phyloP scores from a whole-genome alignment of 2,113 vertebrate species.

The Pseudopipra pipra region DNA sequence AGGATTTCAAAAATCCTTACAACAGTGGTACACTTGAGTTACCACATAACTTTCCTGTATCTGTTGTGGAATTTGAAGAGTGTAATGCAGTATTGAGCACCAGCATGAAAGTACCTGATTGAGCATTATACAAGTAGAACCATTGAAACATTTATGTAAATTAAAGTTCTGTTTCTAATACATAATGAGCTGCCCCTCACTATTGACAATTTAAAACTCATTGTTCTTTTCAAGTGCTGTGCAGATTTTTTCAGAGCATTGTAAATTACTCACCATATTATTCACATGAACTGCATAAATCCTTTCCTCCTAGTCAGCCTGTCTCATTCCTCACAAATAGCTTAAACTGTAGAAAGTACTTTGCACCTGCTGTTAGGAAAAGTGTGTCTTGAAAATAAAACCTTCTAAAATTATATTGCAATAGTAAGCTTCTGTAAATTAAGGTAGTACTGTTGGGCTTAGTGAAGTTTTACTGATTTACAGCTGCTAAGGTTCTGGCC shows the following conservation, averaged over 20 bases:
- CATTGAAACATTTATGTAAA: not conserved
- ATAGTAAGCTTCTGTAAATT: not conserved
- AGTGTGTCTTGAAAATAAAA: not conserved
- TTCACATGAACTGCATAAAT: not conserved
- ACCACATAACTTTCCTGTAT: not conserved
- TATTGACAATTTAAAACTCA: not conserved
- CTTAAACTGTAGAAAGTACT: not conserved
- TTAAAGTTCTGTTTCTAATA: not conserved
- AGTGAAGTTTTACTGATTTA: conserved; percentile 9
- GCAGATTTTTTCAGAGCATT: not conserved
- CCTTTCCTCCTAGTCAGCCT: not conserved
- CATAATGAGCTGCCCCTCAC: not conserved
- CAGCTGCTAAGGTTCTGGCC: not conserved
- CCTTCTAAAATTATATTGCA: not conserved
- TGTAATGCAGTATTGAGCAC: not conserved
- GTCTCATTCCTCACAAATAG: not conserved
- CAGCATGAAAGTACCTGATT: not conserved
- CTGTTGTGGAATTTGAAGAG: not conserved
- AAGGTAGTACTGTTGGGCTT: not conserved
- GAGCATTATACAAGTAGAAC: not conserved
- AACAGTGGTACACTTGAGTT: not conserved
- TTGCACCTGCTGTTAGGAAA: not conserved
- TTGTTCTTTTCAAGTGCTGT: not conserved
- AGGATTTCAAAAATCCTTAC: not conserved
- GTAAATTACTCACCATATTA: not conserved